phyloP scores from a whole-genome alignment of 1,140 invertebrate genomes.

The Trichonephila clavata region DNA sequence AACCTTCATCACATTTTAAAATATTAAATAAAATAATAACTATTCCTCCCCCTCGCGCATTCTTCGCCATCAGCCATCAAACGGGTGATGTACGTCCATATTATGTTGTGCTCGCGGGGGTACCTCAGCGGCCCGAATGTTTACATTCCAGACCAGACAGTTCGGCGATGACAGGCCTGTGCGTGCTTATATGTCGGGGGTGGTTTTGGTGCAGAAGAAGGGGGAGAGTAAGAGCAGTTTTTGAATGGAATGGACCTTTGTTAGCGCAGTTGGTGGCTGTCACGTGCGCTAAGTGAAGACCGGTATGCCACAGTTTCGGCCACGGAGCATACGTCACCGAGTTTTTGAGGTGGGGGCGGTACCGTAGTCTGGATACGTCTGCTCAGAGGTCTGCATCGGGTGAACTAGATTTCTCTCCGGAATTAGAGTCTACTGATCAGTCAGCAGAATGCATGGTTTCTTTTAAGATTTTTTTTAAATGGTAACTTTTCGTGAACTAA shows the following conservation, averaged over 20 bases:
- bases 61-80: slow-evolving; percentile 15
- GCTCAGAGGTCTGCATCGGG: not conserved
- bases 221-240: not conserved
- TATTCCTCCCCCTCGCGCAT: not conserved
- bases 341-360: not conserved
- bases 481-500: no score
- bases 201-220: not conserved
- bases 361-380: no score
- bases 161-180: slow-evolving; percentile 55
- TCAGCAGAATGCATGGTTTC: no score
- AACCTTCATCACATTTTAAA: slow-evolving; percentile 45
- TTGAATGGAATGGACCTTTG: slow-evolving; percentile 43
- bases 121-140: not conserved
- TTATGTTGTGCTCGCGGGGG: not conserved
- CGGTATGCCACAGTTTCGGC: slow-evolving; percentile 52
- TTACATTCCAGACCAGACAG: slow-evolving; percentile 42
- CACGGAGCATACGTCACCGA: slow-evolving; percentile 21
- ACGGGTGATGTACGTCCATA: slow-evolving; percentile 50
- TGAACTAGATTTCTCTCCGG: no score
- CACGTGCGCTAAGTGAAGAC: slow-evolving; percentile 54
- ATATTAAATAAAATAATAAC: slow-evolving; percentile 45
- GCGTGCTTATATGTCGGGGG: slow-evolving; percentile 47
- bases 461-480: no score
- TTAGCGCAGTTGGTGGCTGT: slow-evolving; percentile 65
- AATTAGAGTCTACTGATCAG: no score